These are phyloP conservation scores for Genyomyrus donnyi DNA, from an alignment of 2,113 vertebrate genomes.

Conservation along the genomic window DNA sequence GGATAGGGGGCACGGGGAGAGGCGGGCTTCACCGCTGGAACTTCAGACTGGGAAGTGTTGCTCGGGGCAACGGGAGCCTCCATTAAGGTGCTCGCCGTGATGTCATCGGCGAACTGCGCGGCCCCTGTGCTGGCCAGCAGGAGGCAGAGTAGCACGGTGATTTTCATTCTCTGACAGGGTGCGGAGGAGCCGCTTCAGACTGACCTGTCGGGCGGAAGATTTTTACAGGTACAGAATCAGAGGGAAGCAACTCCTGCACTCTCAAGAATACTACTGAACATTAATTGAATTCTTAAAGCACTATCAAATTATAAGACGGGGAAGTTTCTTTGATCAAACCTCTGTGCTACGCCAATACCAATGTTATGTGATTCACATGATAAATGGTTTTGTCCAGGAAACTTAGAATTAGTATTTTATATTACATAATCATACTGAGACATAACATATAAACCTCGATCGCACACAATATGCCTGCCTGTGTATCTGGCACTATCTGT, in stretches of 20 bases:
- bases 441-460: not conserved
- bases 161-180: slow-evolving; percentile 46
- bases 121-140: slow-evolving; percentile 31
- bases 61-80: not conserved
- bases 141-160: slow-evolving; percentile 41
- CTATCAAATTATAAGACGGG: not conserved
- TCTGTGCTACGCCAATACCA: not conserved
- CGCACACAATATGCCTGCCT: not conserved
- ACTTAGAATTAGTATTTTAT: not conserved
- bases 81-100: slow-evolving; percentile 21
- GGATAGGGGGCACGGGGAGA: slow-evolving; percentile 40
- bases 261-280: not conserved
- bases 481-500: not conserved
- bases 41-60: slow-evolving; percentile 34
- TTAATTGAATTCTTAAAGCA: not conserved
- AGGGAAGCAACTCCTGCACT: not conserved
- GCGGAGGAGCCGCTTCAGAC: not conserved
- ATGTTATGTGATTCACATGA: not conserved
- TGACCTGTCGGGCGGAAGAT: not conserved
- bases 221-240: not conserved
- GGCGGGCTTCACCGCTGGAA: slow-evolving; percentile 8
- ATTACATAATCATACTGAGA: not conserved
- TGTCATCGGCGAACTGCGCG: slow-evolving; percentile 44
- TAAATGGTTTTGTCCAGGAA: not conserved
- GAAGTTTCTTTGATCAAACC: not conserved